Evolutionary conservation across 2,888 invertebrate species (phyloP), one percentile per base, ranked within the genome.

Genomic region (Pollenia amentaria): DNA sequence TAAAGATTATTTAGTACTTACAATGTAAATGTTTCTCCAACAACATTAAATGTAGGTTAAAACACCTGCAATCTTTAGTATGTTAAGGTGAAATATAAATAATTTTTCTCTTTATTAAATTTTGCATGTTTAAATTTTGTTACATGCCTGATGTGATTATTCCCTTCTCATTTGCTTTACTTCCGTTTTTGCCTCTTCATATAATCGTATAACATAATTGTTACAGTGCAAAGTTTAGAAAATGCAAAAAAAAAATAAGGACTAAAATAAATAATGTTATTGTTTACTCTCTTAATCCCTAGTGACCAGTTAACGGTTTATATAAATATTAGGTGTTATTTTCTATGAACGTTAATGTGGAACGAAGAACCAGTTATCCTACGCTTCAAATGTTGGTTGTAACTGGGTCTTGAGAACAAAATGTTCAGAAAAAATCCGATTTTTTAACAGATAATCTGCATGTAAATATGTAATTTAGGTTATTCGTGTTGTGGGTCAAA

Each of bases 31-130:
- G 51, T 44, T 80, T 55, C 29, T 42, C 46, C 38, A 38, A 64
- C 55, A 62, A 51, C 44, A 64, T 51, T 53, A 18, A 65, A 73
- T 81, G 53, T 65, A 81, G 72, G 73, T 73, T 73, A 73, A 81
- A 72, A 73, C 48, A 65, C 73, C 80, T 65, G 57, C 72, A 81
- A 14, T 55, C 64, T 64, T 42, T 72, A 62, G 29, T 29, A 29
- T 29, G 29, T 70, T 62, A 53, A 70, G 64, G 79, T 72, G n/a
- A 64, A 78, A 78, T 16, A 55, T 48, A 72, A 75, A 53, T 62
- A 70, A 64, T 42, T 55, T 29, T 67, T 67, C 29, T 51, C 29
- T 75, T 12, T 53, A 53, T 53, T 40, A 42, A 16, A 42, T 16
- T 78, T 70, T 62, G 79, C 64, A 80, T 80, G 70, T 46, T 72